Evolutionary conservation across 1,140 invertebrate species (phyloP).

Genomic region (Belonocnema kinseyi): DNA sequence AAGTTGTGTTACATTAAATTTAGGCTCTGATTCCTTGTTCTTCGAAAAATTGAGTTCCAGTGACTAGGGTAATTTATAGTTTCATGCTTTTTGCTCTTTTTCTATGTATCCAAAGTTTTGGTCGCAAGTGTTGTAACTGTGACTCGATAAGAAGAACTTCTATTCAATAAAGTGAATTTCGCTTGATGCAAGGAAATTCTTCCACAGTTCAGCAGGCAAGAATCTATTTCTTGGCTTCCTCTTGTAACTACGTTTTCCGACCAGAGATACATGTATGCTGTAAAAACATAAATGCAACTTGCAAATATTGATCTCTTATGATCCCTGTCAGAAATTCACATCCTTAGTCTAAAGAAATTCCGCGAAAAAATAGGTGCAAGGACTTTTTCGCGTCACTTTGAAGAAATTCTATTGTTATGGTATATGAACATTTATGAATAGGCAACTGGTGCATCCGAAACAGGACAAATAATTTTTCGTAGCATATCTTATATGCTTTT

Average conservation of each 20-base stretch:
- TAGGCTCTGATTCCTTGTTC: slow-evolving; percentile 27
- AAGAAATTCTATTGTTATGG: too few species aligned
- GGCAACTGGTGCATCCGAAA: too few species aligned
- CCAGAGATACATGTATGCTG: slow-evolving; percentile 29
- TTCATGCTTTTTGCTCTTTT: slow-evolving; percentile 38
- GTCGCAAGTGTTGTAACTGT: slow-evolving; percentile 40
- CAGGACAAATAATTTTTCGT: too few species aligned
- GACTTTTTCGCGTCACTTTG: too few species aligned
- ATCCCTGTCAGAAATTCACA: too few species aligned
- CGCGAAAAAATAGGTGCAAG: too few species aligned
- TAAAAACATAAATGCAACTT: not conserved
- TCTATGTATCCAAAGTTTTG: slow-evolving; percentile 37
- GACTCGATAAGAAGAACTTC: slow-evolving; percentile 27
- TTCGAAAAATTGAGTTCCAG: slow-evolving; percentile 35
- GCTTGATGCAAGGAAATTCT: slow-evolving; percentile 37
- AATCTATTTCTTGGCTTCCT: slow-evolving; percentile 25
- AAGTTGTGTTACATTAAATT: slow-evolving; percentile 34
- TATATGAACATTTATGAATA: too few species aligned
- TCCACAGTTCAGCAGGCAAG: slow-evolving; percentile 30
- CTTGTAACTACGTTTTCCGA: not conserved
- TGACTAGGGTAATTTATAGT: slow-evolving; percentile 32
- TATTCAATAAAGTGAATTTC: slow-evolving; percentile 40
- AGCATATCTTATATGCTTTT: too few species aligned
- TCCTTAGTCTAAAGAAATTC: too few species aligned
- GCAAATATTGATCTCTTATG: too few species aligned